Conservation (phyloP, 2,888 invertebrate species). For the Chloroclystis v-ata region DNA sequence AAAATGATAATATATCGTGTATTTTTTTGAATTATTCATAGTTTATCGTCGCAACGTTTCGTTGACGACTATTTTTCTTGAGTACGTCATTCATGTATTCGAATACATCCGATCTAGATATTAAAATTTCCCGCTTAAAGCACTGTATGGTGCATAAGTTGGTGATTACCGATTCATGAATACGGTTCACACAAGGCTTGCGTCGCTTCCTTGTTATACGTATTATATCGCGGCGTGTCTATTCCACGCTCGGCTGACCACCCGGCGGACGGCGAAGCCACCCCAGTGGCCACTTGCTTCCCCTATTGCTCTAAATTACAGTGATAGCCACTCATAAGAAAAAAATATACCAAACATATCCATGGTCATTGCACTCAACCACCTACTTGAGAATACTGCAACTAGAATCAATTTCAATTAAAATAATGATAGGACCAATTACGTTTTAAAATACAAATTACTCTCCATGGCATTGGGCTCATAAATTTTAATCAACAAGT, state of each 20-base stretch:
- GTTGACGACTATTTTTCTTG: conserved; percentile 42
- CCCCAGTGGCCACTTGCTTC: conserved; percentile 36
- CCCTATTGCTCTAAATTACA: conserved; percentile 41
- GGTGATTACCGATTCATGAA: conserved; percentile 28
- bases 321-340: conserved; percentile 33
- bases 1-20: conserved; percentile 47
- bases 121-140: conserved; percentile 40
- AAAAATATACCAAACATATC: conserved; percentile 20
- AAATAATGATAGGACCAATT: conserved; percentile 8
- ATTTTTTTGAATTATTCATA: conserved; percentile 60
- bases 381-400: conserved; percentile 3
- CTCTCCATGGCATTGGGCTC: conserved; percentile 13
- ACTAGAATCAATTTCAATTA: conserved; percentile 10
- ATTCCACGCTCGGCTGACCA: conserved; percentile 46
- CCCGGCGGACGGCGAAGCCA: conserved; percentile 38
- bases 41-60: conserved; percentile 43
- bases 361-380: conserved; percentile 23
- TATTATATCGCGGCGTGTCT: conserved; percentile 35
- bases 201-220: conserved; percentile 25
- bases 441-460: conserved; percentile 19
- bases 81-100: conserved; percentile 32
- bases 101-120: conserved; percentile 58
- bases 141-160: conserved; percentile 25
- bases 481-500: conserved; percentile 27
- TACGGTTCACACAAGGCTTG: conserved; percentile 26